Conservation (phyloP, 2,113 vertebrate genomes). For the Eclectus roratus region DNA sequence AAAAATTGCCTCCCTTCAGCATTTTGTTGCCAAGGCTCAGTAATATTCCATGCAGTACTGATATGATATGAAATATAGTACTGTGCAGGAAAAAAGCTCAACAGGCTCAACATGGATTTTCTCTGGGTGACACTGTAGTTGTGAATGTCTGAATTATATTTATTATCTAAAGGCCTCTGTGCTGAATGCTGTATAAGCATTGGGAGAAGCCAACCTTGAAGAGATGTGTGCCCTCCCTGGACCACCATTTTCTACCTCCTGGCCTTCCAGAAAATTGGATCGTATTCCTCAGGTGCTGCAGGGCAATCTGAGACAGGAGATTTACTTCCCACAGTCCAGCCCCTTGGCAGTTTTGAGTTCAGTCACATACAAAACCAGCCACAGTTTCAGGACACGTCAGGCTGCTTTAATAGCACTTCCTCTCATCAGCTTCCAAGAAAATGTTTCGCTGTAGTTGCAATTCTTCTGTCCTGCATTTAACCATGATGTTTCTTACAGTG, state of each 20-base stretch:
- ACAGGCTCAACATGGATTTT: neutral
- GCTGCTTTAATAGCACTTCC: constrained; percentile 18
- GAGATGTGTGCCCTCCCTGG: neutral
- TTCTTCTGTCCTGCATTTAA: neutral
- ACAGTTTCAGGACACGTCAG: constrained; percentile 10
- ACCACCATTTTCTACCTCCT: neutral
- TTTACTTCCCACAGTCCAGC: neutral
- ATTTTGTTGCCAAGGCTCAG: neutral
- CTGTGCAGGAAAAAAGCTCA: neutral
- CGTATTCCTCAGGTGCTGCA: neutral
- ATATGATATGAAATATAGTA: neutral
- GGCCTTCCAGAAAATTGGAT: neutral
- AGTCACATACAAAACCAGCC: neutral
- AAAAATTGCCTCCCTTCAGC: neutral
- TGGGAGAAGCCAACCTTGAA: neutral
- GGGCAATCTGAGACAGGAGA: neutral
- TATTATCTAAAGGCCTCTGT: neutral
- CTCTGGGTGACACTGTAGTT: neutral
- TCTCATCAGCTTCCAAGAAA: constrained; percentile 25
- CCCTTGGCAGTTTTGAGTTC: neutral
- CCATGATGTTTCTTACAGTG: neutral
- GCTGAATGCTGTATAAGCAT: neutral
- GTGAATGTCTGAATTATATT: neutral
- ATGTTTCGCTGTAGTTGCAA: constrained; percentile 2
- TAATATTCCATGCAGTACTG: neutral